Evolutionary conservation across 2,113 vertebrate genomes (phyloP).

Genomic region (Paedocypris sp.): DNA sequence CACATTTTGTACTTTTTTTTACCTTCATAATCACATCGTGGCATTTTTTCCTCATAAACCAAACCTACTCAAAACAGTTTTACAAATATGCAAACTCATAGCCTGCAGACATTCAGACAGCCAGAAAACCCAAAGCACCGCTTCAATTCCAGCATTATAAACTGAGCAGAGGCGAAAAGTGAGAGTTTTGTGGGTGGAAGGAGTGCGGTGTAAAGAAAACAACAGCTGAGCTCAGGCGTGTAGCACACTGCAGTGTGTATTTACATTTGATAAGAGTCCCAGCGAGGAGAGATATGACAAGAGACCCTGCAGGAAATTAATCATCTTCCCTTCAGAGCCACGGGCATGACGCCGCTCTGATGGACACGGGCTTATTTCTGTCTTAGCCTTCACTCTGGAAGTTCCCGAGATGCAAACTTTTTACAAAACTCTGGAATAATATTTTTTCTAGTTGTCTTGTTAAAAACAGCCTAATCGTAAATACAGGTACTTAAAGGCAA

Average conservation of each 20-base stretch:
- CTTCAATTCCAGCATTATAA: slow-evolving; percentile 1
- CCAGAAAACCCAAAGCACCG: not conserved
- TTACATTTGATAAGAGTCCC: slow-evolving; percentile 55
- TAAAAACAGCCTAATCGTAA: no score
- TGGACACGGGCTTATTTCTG: not conserved
- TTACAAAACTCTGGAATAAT: no score
- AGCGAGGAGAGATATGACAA: slow-evolving; percentile 49
- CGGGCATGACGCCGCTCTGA: slow-evolving; percentile 17
- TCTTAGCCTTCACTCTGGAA: no score
- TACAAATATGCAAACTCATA: not conserved
- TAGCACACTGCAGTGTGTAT: slow-evolving; percentile 41
- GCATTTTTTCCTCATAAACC: no score
- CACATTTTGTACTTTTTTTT: no score
- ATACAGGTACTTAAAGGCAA: no score
- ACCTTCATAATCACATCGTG: no score
- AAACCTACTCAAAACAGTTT: no score
- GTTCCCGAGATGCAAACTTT: no score
- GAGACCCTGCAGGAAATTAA: slow-evolving; percentile 45
- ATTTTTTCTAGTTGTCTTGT: no score
- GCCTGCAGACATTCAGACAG: not conserved
- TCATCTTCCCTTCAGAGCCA: slow-evolving; percentile 33
- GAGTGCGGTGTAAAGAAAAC: slow-evolving; percentile 42
- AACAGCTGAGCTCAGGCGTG: slow-evolving; percentile 43
- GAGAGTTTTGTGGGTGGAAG: slow-evolving; percentile 1
- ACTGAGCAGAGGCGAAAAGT: slow-evolving; percentile 30